phyloP scores from a whole-genome alignment of 2,888 invertebrate species.

The Neoaliturus tenellus region DNA sequence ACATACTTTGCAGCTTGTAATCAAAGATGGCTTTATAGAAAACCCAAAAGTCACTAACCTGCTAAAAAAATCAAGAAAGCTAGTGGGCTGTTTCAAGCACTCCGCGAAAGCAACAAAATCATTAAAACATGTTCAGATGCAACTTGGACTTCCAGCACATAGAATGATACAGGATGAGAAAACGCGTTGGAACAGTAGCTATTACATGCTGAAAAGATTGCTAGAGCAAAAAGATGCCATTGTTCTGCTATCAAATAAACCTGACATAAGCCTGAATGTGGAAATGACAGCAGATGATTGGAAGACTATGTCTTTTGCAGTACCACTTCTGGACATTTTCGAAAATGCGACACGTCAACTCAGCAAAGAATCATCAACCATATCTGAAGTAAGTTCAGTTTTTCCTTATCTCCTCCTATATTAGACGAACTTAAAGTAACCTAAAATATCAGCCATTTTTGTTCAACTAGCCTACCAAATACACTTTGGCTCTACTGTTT shows the following conservation, averaged over 20 bases:
- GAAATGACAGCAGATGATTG: conserved; percentile 19
- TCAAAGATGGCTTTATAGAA: conserved; percentile 19
- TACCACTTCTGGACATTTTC: neutral
- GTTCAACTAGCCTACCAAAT: too few relatives aligned
- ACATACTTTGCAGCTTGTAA: conserved; percentile 1
- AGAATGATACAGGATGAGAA: conserved; percentile 12
- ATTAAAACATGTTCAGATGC: neutral
- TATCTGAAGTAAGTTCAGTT: conserved; percentile 32
- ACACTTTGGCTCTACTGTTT: too few relatives aligned
- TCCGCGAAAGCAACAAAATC: conserved; percentile 13
- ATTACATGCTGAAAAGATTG: conserved; percentile 18
- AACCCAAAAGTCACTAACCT: neutral
- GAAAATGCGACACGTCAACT: conserved; percentile 32
- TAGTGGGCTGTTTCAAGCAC: conserved; percentile 34
- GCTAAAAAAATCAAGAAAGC: conserved; percentile 5
- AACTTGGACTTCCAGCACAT: conserved; percentile 3
- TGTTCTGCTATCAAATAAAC: neutral
- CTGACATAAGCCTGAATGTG: neutral
- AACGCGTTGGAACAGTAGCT: conserved; percentile 6
- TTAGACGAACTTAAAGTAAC: too few relatives aligned
- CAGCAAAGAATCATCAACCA: conserved; percentile 17
- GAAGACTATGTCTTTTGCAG: conserved; percentile 2
- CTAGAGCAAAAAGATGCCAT: conserved; percentile 25
- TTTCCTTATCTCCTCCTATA: too few relatives aligned
- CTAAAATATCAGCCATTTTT: too few relatives aligned